Conservation (phyloP, 2,113 vertebrate genomes). For the Drymodes brunneopygia region DNA sequence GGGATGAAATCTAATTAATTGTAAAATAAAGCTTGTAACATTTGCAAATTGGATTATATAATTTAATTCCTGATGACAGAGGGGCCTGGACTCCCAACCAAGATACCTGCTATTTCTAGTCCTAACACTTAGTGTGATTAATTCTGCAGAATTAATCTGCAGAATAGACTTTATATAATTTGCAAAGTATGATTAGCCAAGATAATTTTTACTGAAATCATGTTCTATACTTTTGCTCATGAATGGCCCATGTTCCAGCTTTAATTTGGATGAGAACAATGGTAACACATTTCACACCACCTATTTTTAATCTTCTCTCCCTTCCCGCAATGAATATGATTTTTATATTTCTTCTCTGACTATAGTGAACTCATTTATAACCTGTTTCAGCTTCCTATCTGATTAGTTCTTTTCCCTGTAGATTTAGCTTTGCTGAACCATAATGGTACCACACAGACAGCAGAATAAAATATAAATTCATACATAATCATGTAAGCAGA, state of each 20-base stretch:
- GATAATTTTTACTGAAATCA: constrained; percentile 23
- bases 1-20: constrained; percentile 22
- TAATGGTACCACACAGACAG: constrained; percentile 9
- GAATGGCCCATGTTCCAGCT: background rate
- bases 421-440: constrained; percentile 37
- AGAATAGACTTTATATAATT: constrained; percentile 5
- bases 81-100: background rate
- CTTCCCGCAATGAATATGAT: constrained; percentile 5
- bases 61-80: constrained; percentile 2
- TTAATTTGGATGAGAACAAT: constrained; percentile 28
- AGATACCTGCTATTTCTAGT: background rate
- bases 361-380: constrained; percentile 27
- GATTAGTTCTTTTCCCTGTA: constrained; percentile 41
- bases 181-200: constrained; percentile 9
- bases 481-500: constrained; percentile 40
- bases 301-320: constrained; percentile 46
- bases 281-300: constrained; percentile 5
- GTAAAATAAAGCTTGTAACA: constrained; percentile 4
- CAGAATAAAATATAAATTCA: constrained; percentile 42
- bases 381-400: constrained; percentile 36
- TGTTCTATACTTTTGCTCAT: background rate
- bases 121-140: constrained; percentile 22
- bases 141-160: constrained; percentile 19
- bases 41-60: constrained; percentile 25
- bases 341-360: constrained; percentile 40